Evolutionary conservation across 2,113 vertebrate genomes (phyloP), one percentile per base, ranked within the genome.

Genomic region (Catharus minimus): DNA sequence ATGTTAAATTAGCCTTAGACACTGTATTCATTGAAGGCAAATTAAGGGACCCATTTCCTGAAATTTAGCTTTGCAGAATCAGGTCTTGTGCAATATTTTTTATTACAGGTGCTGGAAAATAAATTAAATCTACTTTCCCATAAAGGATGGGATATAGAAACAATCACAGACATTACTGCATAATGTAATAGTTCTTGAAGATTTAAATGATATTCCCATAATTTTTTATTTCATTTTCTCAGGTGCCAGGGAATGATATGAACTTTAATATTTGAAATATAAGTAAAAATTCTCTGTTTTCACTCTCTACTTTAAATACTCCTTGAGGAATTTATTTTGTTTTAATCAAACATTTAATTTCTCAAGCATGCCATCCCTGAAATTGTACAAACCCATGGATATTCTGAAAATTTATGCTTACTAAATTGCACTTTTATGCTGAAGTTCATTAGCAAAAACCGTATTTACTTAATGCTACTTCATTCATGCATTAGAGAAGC

Each of bases 31-130:
- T 23, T 81, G 73, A 95, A 83, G 73, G 10, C 72, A 88, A 96
- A 85, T 47, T 90, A 86, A 89, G 60, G 15, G 53, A 76, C 32
- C n/a, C 27, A 19, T 89, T 95, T 92, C n/a, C 78, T 93, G 50
- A 74, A 66, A 58, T 62, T 53, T 74, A 49, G 10, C 41, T 94
- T 91, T 81, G 38, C n/a, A 50, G 44, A 77, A 41, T 69, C 58
- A 83, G 26, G 26, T 95, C 65, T 89, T 79, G 52, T 56, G 26
- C 20, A 85, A 64, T 87, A 66, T 75, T 93, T 64, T 81, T 94
- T 78, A 79, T 64, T 89, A 27, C 55, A 93, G 61, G 39, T 90
- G 15, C 47, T 65, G 36, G 84, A 92, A 90, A 95, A 82, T 57
- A 83, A 94, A 86, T 76, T 80, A 74, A 91, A 90, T 91, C 20